These are phyloP conservation scores for Allobates femoralis DNA, from an alignment of 2,797 vertebrate species.

Conservation along the genomic window DNA sequence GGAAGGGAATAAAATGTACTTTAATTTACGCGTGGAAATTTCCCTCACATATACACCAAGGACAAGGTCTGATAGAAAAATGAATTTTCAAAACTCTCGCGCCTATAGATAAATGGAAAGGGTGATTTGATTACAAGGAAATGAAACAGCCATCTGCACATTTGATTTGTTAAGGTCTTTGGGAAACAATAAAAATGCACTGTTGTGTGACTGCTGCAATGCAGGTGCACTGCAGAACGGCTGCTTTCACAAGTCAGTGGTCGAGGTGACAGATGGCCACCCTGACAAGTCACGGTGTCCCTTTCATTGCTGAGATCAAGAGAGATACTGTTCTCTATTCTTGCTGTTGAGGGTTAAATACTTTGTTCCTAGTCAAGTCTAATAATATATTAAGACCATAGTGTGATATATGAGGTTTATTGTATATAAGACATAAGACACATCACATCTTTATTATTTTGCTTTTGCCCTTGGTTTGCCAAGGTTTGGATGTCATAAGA, in stretches of 20 bases:
- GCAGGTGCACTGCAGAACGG: slow-evolving; percentile 60
- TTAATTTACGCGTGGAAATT: slow-evolving; percentile 42
- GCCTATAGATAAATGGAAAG: slow-evolving; percentile 38
- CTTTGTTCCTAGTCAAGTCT: not conserved
- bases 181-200: slow-evolving; percentile 57
- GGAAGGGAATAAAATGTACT: slow-evolving; percentile 40
- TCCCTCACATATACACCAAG: slow-evolving; percentile 25
- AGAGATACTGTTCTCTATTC: not conserved
- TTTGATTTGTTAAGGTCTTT: slow-evolving; percentile 49
- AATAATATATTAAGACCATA: not conserved
- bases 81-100: slow-evolving; percentile 29
- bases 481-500: slow-evolving; percentile 2
- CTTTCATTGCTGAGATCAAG: not conserved
- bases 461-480: slow-evolving; percentile 26
- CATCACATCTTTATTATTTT: not conserved
- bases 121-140: slow-evolving; percentile 53
- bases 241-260: slow-evolving; percentile 58
- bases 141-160: slow-evolving; percentile 53
- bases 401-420: not conserved
- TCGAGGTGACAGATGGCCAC: slow-evolving; percentile 54
- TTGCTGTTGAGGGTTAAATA: slow-evolving; percentile 22
- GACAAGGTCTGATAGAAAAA: slow-evolving; percentile 24
- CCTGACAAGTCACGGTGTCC: slow-evolving; percentile 30
- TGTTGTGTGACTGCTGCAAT: slow-evolving; percentile 56
- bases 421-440: not conserved